Evolutionary conservation across 1,140 invertebrate genomes (phyloP).

Genomic region (Halesus radiatus): DNA sequence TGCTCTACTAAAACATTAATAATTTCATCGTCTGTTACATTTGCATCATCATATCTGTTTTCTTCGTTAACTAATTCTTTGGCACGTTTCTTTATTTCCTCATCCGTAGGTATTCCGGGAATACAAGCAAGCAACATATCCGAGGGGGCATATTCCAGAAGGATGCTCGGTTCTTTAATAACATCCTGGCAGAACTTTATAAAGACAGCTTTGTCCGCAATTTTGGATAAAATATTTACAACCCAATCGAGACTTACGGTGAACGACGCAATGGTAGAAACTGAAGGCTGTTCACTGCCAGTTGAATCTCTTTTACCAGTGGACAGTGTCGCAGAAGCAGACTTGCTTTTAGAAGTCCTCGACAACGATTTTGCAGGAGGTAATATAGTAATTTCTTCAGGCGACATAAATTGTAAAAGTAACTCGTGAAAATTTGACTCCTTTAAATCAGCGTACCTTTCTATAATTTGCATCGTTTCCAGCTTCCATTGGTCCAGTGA

Average conservation of each 20-base stretch:
- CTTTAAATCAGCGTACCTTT: not conserved
- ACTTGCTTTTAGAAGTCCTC: too few species aligned
- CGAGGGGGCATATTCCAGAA: constrained; percentile 18
- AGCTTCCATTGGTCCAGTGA: constrained; percentile 57
- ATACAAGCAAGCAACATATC: not conserved
- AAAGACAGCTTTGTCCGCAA: not conserved
- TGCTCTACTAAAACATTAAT: constrained; percentile 63
- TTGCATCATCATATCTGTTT: constrained; percentile 51
- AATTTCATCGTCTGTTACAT: constrained; percentile 61
- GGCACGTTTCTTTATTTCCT: not conserved
- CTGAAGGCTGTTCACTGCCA: not conserved
- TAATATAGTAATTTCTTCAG: too few species aligned
- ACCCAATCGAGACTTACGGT: not conserved
- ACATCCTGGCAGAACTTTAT: constrained; percentile 12
- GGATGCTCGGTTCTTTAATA: not conserved
- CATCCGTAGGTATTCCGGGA: not conserved
- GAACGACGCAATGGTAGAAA: not conserved
- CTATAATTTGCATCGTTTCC: not conserved
- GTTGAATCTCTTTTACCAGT: too few species aligned
- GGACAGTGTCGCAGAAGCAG: too few species aligned
- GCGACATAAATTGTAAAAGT: not conserved
- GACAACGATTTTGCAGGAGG: too few species aligned
- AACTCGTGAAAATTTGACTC: not conserved
- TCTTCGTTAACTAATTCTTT: not conserved
- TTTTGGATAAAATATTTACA: not conserved